Evolutionary conservation across 1,140 invertebrate genomes (phyloP).

Genomic region (Cotesia vestalis): DNA sequence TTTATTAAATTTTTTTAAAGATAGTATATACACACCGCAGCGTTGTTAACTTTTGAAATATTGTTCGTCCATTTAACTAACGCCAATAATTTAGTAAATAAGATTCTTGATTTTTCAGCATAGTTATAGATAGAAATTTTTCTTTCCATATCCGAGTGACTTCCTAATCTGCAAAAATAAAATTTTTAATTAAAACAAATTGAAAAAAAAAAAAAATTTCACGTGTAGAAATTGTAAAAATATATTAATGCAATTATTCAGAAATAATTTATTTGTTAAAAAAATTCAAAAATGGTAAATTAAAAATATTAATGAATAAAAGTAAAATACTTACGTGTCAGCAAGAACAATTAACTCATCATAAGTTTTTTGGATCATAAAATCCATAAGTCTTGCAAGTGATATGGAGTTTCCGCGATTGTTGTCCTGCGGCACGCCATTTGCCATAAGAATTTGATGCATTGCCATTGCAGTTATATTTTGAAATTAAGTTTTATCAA

Average conservation of each 20-base stretch:
- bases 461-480: constrained; percentile 73
- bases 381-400: constrained; percentile 90
- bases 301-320: neutral
- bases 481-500: neutral
- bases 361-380: constrained; percentile 95
- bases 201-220: no score
- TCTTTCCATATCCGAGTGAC: constrained; percentile 98
- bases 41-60: constrained; percentile 97
- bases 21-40: constrained; percentile 73
- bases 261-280: no score
- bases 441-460: constrained; percentile 71
- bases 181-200: neutral
- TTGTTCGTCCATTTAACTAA: constrained; percentile 98
- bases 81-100: constrained; percentile 93
- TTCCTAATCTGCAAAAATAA: constrained; percentile 77
- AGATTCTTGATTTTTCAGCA: constrained; percentile 89
- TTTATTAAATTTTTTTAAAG: no score
- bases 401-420: constrained; percentile 78
- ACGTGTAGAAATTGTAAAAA: no score
- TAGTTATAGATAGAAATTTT: constrained; percentile 99
- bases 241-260: no score
- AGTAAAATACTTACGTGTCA: constrained; percentile 85
- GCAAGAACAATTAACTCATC: constrained; percentile 95
- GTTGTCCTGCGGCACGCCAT: constrained; percentile 69
- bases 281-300: no score